Conservation (phyloP, 2,113 vertebrate genomes). For the Malurus elegans region DNA sequence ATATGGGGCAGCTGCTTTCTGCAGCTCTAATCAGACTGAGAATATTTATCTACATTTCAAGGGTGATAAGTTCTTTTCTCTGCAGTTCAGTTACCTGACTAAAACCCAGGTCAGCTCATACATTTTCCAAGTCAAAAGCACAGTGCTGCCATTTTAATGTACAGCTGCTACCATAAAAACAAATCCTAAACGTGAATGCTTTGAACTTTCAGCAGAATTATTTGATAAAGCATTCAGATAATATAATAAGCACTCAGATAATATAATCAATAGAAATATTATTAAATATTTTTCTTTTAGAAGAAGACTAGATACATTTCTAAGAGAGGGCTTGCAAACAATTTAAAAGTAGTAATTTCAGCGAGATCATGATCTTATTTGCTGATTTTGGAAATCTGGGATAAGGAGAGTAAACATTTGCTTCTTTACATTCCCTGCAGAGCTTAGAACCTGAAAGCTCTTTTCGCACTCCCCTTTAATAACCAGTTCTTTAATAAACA, state of each 20-base stretch:
- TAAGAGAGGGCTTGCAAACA: not conserved
- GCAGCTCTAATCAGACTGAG: not conserved
- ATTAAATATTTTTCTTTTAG: not conserved
- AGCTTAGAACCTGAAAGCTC: not conserved
- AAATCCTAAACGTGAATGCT: not conserved
- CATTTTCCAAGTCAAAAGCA: constrained; percentile 50
- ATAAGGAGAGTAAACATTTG: not conserved
- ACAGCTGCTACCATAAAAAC: not conserved
- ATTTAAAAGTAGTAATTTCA: not conserved
- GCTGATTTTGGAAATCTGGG: not conserved
- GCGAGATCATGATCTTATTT: not conserved
- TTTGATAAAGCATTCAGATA: not conserved
- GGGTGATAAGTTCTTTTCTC: not conserved
- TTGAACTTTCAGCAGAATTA: not conserved
- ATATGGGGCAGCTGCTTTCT: not conserved
- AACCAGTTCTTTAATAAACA: not conserved
- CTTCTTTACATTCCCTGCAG: not conserved
- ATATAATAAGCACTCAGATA: not conserved
- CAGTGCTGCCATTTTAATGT: not conserved
- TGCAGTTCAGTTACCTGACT: not conserved
- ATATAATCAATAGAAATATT: not conserved
- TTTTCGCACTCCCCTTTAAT: not conserved
- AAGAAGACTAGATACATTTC: not conserved
- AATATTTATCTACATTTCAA: not conserved
- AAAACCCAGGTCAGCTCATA: not conserved